phyloP scores from a whole-genome alignment of 2,113 vertebrate genomes.

The Amphiprion ocellaris region DNA sequence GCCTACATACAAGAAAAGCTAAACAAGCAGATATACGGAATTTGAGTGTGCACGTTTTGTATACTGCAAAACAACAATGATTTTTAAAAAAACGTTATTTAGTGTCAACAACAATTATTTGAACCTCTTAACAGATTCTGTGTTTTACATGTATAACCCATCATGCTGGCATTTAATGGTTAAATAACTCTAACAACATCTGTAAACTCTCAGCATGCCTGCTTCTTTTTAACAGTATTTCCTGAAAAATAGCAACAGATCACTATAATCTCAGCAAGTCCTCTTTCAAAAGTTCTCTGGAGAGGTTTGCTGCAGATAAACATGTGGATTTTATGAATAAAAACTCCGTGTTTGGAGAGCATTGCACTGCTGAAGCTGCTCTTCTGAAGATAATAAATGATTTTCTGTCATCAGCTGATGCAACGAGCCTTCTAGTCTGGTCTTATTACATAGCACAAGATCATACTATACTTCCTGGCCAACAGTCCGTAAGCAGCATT shows the following conservation, averaged over 20 bases:
- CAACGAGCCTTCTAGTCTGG: neutral
- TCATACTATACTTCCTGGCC: neutral
- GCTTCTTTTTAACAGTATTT: neutral
- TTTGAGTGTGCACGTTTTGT: no score
- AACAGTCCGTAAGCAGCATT: neutral
- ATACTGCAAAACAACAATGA: no score
- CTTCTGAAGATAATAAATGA: constrained; percentile 13
- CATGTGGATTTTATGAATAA: constrained; percentile 12
- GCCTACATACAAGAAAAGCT: no score
- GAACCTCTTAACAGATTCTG: no score
- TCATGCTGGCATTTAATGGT: no score
- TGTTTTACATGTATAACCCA: no score
- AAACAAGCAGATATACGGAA: no score
- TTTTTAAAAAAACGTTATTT: no score
- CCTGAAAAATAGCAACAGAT: neutral
- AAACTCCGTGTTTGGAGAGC: neutral
- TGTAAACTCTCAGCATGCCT: neutral
- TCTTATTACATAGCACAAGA: neutral
- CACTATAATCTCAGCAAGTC: neutral
- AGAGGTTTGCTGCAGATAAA: neutral
- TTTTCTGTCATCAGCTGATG: constrained; percentile 8
- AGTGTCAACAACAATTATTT: no score
- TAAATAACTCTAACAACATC: no score
- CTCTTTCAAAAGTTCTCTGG: neutral
- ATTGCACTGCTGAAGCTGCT: constrained; percentile 6